Conservation (phyloP, 2,888 invertebrate species). For the Metalampra italica region DNA sequence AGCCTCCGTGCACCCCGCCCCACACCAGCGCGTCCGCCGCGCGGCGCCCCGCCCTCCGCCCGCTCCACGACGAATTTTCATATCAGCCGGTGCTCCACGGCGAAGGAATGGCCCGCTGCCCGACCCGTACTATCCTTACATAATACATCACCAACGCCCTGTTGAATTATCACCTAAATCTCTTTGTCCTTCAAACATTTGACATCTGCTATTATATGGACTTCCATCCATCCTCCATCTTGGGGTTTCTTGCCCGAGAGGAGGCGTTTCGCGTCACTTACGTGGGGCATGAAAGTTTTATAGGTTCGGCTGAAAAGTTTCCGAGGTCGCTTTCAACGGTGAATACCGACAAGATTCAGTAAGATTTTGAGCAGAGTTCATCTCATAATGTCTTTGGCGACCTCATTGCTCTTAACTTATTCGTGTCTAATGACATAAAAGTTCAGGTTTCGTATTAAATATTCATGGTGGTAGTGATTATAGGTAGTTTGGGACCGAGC, state of each 20-base stretch:
- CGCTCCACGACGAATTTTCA: conserved; percentile 73
- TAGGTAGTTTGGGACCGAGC: conserved; percentile 19
- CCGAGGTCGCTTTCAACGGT: conserved; percentile 16
- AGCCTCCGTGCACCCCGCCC: conserved; percentile 63
- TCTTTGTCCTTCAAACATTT: conserved; percentile 35
- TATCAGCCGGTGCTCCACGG: conserved; percentile 67
- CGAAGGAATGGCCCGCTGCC: conserved; percentile 60
- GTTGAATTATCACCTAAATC: conserved; percentile 45
- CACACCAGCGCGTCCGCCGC: conserved; percentile 38
- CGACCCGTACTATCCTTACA: conserved; percentile 57
- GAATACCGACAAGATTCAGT: conserved; percentile 13
- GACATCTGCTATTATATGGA: conserved; percentile 17
- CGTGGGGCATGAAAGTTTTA: conserved; percentile 19
- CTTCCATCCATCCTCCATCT: neutral
- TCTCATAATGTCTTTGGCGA: neutral
- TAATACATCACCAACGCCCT: conserved; percentile 48
- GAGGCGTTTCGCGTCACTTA: too few relatives aligned
- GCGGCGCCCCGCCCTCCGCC: conserved; percentile 34
- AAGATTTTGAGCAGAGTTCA: conserved; percentile 6
- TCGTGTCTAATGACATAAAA: too few relatives aligned
- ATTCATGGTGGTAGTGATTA: conserved; percentile 2
- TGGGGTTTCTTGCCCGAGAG: conserved; percentile 1
- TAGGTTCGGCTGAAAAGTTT: conserved; percentile 20
- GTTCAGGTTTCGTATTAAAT: too few relatives aligned
- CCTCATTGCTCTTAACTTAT: too few relatives aligned